phyloP scores from a whole-genome alignment of 1,140 invertebrate species.

The Meloidogyne exigua region DNA sequence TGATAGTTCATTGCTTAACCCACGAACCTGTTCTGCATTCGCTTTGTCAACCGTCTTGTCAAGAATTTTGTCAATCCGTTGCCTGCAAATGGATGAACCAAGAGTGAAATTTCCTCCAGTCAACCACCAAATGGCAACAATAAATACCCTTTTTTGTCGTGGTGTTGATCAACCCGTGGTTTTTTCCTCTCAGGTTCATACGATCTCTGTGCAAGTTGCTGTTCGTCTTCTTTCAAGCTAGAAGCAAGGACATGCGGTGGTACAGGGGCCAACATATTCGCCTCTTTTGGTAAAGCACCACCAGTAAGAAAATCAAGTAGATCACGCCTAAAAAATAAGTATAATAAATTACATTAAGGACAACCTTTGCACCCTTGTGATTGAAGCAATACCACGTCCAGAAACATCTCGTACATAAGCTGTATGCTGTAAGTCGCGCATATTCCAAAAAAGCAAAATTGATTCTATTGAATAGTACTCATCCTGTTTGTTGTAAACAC shows the following conservation, averaged over 20 bases:
- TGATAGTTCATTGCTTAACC: slow-evolving; percentile 37
- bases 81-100: slow-evolving; percentile 27
- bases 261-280: slow-evolving; percentile 45
- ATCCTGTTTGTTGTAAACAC: slow-evolving; percentile 43
- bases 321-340: slow-evolving; percentile 26
- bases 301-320: slow-evolving; percentile 41
- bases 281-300: slow-evolving; percentile 33
- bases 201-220: slow-evolving; percentile 34
- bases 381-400: slow-evolving; percentile 41
- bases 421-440: slow-evolving; percentile 38
- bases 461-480: slow-evolving; percentile 47
- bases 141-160: slow-evolving; percentile 48
- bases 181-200: slow-evolving; percentile 42
- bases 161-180: slow-evolving; percentile 32
- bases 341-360: slow-evolving; percentile 16
- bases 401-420: slow-evolving; percentile 46
- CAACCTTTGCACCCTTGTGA: slow-evolving; percentile 49
- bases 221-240: slow-evolving; percentile 32
- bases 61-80: slow-evolving; percentile 41
- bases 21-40: slow-evolving; percentile 35
- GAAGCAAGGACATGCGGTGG: slow-evolving; percentile 42
- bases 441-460: slow-evolving; percentile 46
- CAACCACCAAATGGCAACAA: slow-evolving; percentile 7
- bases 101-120: slow-evolving; percentile 1
- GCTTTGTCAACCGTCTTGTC: slow-evolving; percentile 31